Evolutionary conservation across 2,888 invertebrate genomes (phyloP).

Genomic region (Ellobium chinense): DNA sequence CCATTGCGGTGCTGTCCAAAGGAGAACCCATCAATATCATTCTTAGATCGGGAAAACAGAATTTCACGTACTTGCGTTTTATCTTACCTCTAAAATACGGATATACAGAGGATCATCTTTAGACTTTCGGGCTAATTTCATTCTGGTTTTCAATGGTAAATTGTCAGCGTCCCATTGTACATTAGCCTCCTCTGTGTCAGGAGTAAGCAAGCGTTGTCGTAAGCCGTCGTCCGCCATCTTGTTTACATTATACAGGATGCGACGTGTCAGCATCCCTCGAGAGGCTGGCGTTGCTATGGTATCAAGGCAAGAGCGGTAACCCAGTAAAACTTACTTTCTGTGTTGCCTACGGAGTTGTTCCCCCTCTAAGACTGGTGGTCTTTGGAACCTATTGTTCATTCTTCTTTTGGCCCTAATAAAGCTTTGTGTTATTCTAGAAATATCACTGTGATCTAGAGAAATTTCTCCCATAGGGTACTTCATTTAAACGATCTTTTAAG

Average conservation of each 20-base stretch:
- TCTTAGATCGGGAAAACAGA: too few species aligned
- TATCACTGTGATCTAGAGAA: too few species aligned
- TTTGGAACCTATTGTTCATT: too few species aligned
- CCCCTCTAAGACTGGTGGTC: too few species aligned
- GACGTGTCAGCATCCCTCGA: constrained; percentile 3
- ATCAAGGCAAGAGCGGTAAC: constrained; percentile 5
- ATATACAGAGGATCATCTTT: constrained; percentile 77
- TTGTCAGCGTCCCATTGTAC: not conserved
- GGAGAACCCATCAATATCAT: too few species aligned
- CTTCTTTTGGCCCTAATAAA: too few species aligned
- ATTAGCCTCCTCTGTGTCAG: not conserved
- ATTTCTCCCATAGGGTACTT: too few species aligned
- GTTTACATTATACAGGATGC: constrained; percentile 16
- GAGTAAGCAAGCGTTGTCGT: constrained; percentile 32
- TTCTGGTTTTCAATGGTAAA: constrained; percentile 75
- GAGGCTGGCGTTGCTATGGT: constrained; percentile 33
- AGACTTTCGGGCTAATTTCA: constrained; percentile 79
- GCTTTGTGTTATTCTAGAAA: too few species aligned
- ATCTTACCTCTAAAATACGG: constrained; percentile 68
- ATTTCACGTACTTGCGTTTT: too few species aligned
- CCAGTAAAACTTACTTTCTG: not conserved
- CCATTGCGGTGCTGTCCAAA: too few species aligned
- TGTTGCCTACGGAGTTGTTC: too few species aligned
- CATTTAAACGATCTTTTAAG: too few species aligned
- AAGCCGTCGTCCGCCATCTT: constrained; percentile 38